phyloP scores from a whole-genome alignment of 2,888 invertebrate species.

The Dromius quadrimaculatus region DNA sequence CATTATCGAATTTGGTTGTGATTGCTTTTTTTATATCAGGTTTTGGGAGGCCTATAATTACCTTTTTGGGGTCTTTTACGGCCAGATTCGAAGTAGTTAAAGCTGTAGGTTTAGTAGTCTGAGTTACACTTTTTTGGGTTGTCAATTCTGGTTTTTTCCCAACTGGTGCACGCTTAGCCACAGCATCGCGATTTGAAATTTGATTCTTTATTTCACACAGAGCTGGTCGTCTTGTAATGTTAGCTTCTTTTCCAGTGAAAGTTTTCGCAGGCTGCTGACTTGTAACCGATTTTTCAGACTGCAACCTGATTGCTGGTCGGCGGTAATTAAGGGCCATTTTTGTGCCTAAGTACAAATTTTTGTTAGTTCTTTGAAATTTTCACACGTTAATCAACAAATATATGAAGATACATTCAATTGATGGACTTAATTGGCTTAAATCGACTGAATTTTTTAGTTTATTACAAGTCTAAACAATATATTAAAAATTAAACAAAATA shows the following conservation, averaged over 20 bases:
- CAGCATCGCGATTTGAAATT: conserved; percentile 23
- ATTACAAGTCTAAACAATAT: too few relatives aligned
- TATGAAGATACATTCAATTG: too few relatives aligned
- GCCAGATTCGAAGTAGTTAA: too few relatives aligned
- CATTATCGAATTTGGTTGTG: conserved; percentile 7
- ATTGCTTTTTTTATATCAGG: conserved; percentile 2
- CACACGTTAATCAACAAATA: too few relatives aligned
- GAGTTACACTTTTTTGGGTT: conserved; percentile 13
- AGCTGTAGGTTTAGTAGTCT: conserved; percentile 19
- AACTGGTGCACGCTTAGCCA: conserved; percentile 28
- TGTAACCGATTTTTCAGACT: conserved; percentile 50
- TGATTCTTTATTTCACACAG: conserved; percentile 60
- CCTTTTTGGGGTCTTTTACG: conserved; percentile 16
- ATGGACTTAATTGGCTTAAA: too few relatives aligned
- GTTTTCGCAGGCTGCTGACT: conserved; percentile 52
- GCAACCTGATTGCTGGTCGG: conserved; percentile 41
- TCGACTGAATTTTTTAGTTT: too few relatives aligned
- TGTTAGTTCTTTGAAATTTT: too few relatives aligned
- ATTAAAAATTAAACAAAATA: too few relatives aligned
- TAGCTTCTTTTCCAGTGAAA: conserved; percentile 40
- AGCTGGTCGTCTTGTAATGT: conserved; percentile 56
- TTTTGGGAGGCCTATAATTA: not conserved
- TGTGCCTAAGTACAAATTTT: too few relatives aligned
- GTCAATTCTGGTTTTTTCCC: conserved; percentile 48
- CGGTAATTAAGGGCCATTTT: conserved; percentile 56